These are phyloP conservation scores for Etheostoma cragini DNA, from an alignment of 2,113 vertebrate genomes.

Conservation along the genomic window DNA sequence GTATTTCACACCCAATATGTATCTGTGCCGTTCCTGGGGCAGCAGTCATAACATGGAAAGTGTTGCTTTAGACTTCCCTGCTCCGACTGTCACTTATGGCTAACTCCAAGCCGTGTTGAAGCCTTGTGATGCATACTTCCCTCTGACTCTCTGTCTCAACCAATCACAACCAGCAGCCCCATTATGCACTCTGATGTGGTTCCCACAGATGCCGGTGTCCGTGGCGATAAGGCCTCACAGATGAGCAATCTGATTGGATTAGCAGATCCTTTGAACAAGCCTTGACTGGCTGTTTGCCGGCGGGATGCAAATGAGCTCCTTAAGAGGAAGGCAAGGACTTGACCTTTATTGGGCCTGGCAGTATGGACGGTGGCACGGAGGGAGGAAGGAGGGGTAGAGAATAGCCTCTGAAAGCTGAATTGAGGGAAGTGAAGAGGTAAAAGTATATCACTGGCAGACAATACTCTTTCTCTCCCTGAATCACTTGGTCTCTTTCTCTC, in stretches of 20 bases:
- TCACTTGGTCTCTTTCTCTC: conserved; percentile 38
- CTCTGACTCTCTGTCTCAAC: conserved; percentile 78
- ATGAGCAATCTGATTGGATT: conserved; percentile 81
- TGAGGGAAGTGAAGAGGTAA: conserved; percentile 65
- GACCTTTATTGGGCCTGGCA: conserved; percentile 82
- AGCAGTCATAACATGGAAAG: conserved; percentile 70
- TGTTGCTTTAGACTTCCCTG: conserved; percentile 68
- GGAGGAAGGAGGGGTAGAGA: conserved; percentile 49
- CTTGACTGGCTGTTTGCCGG: conserved; percentile 80
- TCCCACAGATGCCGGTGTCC: conserved; percentile 78
- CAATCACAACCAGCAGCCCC: conserved; percentile 68
- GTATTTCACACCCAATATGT: conserved; percentile 76
- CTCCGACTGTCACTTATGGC: conserved; percentile 71
- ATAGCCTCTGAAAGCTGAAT: conserved; percentile 64
- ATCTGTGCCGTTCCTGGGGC: conserved; percentile 61
- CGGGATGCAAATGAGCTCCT: conserved; percentile 82
- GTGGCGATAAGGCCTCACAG: conserved; percentile 73
- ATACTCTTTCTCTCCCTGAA: conserved; percentile 22
- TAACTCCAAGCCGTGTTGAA: conserved; percentile 67
- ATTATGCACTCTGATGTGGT: conserved; percentile 77
- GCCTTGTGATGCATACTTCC: conserved; percentile 72
- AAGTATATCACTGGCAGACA: conserved; percentile 64
- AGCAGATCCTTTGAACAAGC: conserved; percentile 76
- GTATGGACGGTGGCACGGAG: conserved; percentile 62
- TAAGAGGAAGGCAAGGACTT: conserved; percentile 71